Evolutionary conservation across 2,888 invertebrate genomes (phyloP).

Genomic region (Aspidapion aeneum): DNA sequence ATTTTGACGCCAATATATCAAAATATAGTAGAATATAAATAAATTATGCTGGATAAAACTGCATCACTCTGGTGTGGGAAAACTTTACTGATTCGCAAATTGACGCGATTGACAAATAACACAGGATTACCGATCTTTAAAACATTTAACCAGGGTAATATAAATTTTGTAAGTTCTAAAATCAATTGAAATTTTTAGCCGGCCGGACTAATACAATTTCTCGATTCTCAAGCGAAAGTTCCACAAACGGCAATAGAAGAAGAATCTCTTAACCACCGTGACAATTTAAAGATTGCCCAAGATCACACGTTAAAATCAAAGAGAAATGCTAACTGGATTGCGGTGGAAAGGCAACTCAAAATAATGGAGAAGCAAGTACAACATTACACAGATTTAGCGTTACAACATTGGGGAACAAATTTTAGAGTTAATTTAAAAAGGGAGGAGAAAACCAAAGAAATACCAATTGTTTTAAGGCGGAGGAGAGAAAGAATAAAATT

Average conservation of each 20-base stretch:
- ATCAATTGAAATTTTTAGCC: too few relatives aligned
- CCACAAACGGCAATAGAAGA: constrained; percentile 70
- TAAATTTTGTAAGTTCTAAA: too few relatives aligned
- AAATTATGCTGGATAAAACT: too few relatives aligned
- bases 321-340: constrained; percentile 68
- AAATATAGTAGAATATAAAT: too few relatives aligned
- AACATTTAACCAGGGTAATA: too few relatives aligned
- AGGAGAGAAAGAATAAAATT: constrained; percentile 85
- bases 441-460: constrained; percentile 61
- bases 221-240: constrained; percentile 84
- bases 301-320: constrained; percentile 67
- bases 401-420: constrained; percentile 70
- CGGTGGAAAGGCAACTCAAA: constrained; percentile 67
- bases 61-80: too few relatives aligned
- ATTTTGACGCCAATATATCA: too few relatives aligned
- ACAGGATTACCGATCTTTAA: too few relatives aligned
- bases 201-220: constrained; percentile 81
- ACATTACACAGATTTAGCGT: constrained; percentile 60
- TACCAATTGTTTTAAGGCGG: constrained; percentile 89
- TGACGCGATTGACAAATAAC: too few relatives aligned
- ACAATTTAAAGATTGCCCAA: constrained; percentile 93
- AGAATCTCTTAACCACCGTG: constrained; percentile 73
- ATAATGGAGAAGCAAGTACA: constrained; percentile 82
- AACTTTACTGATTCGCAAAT: too few relatives aligned
- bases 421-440: constrained; percentile 56